A percentile compares a stretch with the other conserved stretches of the same genome.
Evolutionary conservation across 2,888 invertebrate genomes (phyloP).

Genomic region (Gryllus longicercus): DNA sequence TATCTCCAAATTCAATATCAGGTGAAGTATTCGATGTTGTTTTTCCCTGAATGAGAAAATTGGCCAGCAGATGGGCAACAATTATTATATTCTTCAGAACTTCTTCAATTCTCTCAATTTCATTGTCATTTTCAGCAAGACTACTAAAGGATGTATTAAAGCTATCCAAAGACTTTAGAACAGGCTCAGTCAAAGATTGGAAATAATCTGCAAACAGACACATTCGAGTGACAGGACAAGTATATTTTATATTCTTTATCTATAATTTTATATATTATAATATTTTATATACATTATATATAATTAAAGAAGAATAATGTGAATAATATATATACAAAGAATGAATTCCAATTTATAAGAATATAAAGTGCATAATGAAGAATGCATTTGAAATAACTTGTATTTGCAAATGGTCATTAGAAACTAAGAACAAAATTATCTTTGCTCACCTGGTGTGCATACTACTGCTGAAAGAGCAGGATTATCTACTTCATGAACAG

Average conservation of each 20-base stretch:
- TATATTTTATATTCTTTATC: neutral
- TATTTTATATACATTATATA: neutral
- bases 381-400: neutral
- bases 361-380: neutral
- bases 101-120: slow-evolving; percentile 43
- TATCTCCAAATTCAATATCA: slow-evolving; percentile 62
- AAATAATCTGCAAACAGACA: slow-evolving; percentile 51
- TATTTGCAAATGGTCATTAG: slow-evolving; percentile 49
- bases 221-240: too few species aligned
- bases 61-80: slow-evolving; percentile 58
- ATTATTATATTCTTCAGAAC: slow-evolving; percentile 51
- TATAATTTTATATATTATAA: neutral
- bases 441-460: slow-evolving; percentile 56
- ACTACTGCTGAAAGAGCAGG: slow-evolving; percentile 63
- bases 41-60: slow-evolving; percentile 67
- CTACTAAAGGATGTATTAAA: slow-evolving; percentile 40
- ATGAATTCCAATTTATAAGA: neutral
- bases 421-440: slow-evolving; percentile 51
- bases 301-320: neutral
- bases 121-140: slow-evolving; percentile 32
- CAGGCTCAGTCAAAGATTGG: slow-evolving; percentile 49
- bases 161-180: slow-evolving; percentile 46
- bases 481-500: slow-evolving; percentile 61
- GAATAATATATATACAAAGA: neutral
- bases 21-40: slow-evolving; percentile 73